These are phyloP conservation scores for Pherbina coryleti DNA, from an alignment of 2,888 invertebrate species.

Conservation along the genomic window DNA sequence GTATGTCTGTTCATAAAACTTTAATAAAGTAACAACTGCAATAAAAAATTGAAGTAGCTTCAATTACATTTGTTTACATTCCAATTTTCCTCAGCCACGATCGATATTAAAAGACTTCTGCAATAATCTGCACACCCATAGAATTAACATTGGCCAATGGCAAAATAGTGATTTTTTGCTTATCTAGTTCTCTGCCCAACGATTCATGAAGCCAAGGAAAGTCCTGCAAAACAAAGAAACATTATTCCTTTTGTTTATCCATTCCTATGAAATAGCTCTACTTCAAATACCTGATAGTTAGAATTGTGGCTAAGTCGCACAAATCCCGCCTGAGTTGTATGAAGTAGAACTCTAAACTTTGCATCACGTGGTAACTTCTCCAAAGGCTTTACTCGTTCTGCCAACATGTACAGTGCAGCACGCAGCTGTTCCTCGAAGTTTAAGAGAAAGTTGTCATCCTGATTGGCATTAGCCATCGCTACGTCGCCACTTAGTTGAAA, in stretches of 20 bases:
- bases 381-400: slow-evolving; percentile 60
- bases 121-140: slow-evolving; percentile 58
- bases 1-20: neutral
- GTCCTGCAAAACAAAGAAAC: slow-evolving; percentile 51
- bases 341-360: slow-evolving; percentile 61
- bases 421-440: slow-evolving; percentile 65
- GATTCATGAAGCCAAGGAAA: slow-evolving; percentile 64
- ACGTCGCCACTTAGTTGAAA: slow-evolving; percentile 40
- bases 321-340: slow-evolving; percentile 63
- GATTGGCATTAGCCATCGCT: neutral
- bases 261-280: neutral
- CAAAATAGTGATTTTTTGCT: slow-evolving; percentile 52
- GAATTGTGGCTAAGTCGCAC: slow-evolving; percentile 59
- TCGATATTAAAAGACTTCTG: slow-evolving; percentile 49
- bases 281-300: slow-evolving; percentile 54
- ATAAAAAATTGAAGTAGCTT: too few species aligned
- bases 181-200: slow-evolving; percentile 20
- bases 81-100: too few species aligned
- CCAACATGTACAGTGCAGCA: slow-evolving; percentile 56
- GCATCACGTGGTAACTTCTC: slow-evolving; percentile 55
- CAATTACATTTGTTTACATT: too few species aligned
- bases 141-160: slow-evolving; percentile 57
- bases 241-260: neutral
- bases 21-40: neutral
- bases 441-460: slow-evolving; percentile 59